Conservation (phyloP, 2,888 invertebrate species). For the Drosophila peninsularis region DNA sequence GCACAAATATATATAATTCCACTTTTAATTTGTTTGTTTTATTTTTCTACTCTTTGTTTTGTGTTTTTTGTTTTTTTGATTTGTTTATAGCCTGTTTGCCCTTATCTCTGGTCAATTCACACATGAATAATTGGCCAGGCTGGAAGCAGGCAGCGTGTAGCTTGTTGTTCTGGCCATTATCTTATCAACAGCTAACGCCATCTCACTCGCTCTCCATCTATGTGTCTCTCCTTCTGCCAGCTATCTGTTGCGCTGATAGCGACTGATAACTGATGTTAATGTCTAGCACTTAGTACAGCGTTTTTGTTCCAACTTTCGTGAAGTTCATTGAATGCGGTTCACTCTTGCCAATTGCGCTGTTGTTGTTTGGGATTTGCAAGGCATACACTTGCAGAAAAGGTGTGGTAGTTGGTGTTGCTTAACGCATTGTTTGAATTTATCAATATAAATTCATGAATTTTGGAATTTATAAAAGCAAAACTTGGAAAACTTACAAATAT, state of each 20-base stretch:
- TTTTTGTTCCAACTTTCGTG: slow-evolving; percentile 25
- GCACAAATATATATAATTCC: slow-evolving; percentile 5
- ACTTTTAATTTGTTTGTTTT: slow-evolving; percentile 4
- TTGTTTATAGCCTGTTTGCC: slow-evolving; percentile 14
- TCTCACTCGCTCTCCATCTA: neutral
- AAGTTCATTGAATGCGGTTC: slow-evolving; percentile 27
- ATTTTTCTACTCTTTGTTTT: neutral
- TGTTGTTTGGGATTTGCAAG: slow-evolving; percentile 41
- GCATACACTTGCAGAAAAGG: neutral
- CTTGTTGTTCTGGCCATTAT: slow-evolving; percentile 41
- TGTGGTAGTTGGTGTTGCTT: neutral
- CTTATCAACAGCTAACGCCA: slow-evolving; percentile 42
- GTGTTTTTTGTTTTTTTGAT: slow-evolving; percentile 5
- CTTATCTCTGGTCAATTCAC: slow-evolving; percentile 45
- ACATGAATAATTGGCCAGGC: slow-evolving; percentile 32
- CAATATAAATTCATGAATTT: neutral
- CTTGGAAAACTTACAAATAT: no score
- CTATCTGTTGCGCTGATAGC: slow-evolving; percentile 31
- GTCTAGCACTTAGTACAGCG: slow-evolving; percentile 21
- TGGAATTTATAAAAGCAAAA: neutral
- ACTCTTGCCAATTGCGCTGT: slow-evolving; percentile 15
- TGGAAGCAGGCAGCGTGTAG: slow-evolving; percentile 3
- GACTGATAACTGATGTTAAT: slow-evolving; percentile 52
- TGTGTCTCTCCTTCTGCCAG: neutral
- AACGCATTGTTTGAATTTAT: no score